Evolutionary conservation across 2,888 invertebrate species (phyloP), one percentile per base, ranked within the genome.

Genomic region (Calameuta idolon): DNA sequence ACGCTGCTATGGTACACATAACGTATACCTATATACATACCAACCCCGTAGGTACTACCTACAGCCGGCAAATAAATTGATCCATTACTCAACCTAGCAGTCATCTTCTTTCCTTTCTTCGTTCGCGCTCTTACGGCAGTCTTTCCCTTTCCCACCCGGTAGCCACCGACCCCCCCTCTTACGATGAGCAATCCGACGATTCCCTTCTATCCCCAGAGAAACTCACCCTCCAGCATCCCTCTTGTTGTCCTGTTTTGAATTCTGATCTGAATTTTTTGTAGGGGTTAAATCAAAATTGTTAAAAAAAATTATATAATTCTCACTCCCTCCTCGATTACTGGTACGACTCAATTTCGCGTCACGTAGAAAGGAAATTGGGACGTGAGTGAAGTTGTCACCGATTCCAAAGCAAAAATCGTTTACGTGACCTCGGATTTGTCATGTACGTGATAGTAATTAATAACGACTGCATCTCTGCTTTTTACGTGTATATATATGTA

Each of bases 41-140:
- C 82, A 84, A 84, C 86, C 82, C 69, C 69, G 83, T 84, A 84
- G 82, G 81, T 85, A 85, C 31, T 71, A 33, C 86, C 85, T 85
- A 85, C 84, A 85, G 83, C 85, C 86, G 83, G 88, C 87, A 89
- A 89, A 90, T 90, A 90, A 90, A 90, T 90, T 90, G 90, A 90
- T 89, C 90, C 89, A 90, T 90, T 90, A 89, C 89, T 90, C 90
- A 90, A 88, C 83, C 87, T 87, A 87, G 87, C 87, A 89, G 90
- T 89, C 89, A 89, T 89, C 87, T 83, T 77, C 77, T 77, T 80
- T 78, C 78, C 78, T 88, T 87, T 86, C 85, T 87, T 35, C 34
- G n/a, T 74, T 74, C 74, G 74, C 74, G 74, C 74, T 30, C 74
- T 74, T 35, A 12, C 35, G 11, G 23, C 74, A 12, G 74, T 23